phyloP scores from a whole-genome alignment of 2,888 invertebrate species.

The Caenorhabditis drosophilae region DNA sequence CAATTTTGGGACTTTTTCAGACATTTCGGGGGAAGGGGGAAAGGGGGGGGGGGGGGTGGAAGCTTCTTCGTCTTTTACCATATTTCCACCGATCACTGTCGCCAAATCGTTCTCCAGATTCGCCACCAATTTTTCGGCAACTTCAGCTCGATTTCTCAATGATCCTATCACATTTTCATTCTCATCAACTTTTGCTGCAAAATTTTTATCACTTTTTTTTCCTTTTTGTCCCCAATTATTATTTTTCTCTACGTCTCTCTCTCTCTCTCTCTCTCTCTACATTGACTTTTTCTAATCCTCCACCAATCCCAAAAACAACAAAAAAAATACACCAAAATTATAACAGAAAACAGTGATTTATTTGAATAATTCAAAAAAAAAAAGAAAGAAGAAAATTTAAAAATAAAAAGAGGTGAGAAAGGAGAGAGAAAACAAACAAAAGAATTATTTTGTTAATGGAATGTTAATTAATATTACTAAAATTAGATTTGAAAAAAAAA shows the following conservation, averaged over 20 bases:
- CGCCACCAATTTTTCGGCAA: slow-evolving; percentile 29
- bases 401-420: not conserved
- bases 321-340: slow-evolving; percentile 2
- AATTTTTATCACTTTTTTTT: not conserved
- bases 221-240: not conserved
- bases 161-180: slow-evolving; percentile 17
- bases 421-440: not conserved
- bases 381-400: too few species aligned
- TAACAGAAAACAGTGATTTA: slow-evolving; percentile 3
- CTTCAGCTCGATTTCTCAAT: slow-evolving; percentile 14
- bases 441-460: not conserved
- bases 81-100: slow-evolving; percentile 22
- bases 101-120: slow-evolving; percentile 45
- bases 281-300: slow-evolving; percentile 1
- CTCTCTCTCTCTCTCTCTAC: not conserved
- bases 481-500: not conserved
- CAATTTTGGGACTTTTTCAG: too few species aligned
- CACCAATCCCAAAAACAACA: not conserved
- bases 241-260: too few species aligned
- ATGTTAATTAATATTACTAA: not conserved
- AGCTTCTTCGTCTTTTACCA: slow-evolving; percentile 7
- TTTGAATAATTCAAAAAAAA: too few species aligned
- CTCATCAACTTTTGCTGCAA: slow-evolving; percentile 36
- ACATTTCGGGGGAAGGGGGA: too few species aligned
- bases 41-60: too few species aligned